phyloP scores from a whole-genome alignment of 1,140 invertebrate species.

The Bombyx mori region ASM3026992v2 NC_085125.1:708501-709000 shows the following conservation, averaged over 20 bases:
- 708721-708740: not conserved
- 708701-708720: not conserved
- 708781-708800: no score
- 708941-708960: no score
- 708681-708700: constrained; percentile 5
- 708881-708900: not conserved
- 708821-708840: constrained; percentile 16
- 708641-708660: constrained; percentile 10
- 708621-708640: constrained; percentile 1
- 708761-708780: not conserved
- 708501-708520: no score
- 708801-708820: no score
- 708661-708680: not conserved
- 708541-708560: no score
- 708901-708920: not conserved
- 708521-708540: no score
- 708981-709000: no score
- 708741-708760: not conserved
- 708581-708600: not conserved
- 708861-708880: constrained; percentile 28
- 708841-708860: constrained; percentile 24
- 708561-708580: no score
- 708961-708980: no score
- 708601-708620: not conserved
- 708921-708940: not conserved